Evolutionary conservation across 2,888 invertebrate species (phyloP).

Genomic region (Drosophila siamana): DNA sequence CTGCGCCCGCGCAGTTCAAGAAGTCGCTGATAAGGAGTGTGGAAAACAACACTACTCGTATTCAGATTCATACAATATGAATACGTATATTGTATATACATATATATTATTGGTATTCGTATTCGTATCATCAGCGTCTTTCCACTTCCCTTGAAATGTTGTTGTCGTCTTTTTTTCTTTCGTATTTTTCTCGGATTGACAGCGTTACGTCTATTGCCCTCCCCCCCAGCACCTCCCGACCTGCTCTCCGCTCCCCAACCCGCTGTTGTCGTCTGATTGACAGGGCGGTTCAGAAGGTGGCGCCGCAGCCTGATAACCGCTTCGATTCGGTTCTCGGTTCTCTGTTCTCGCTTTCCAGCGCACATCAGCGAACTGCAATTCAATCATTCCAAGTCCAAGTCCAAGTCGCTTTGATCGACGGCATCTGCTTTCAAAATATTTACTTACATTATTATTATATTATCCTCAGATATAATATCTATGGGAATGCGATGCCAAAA

Average conservation of each 20-base stretch:
- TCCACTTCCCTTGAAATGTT: neutral
- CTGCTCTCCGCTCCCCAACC: neutral
- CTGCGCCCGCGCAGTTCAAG: constrained; percentile 27
- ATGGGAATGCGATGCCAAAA: too few relatives aligned
- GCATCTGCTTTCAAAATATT: too few relatives aligned
- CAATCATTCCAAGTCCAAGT: constrained; percentile 1
- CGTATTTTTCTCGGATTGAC: constrained; percentile 8
- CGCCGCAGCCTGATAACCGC: constrained; percentile 62
- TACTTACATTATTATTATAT: too few relatives aligned
- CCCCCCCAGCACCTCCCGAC: neutral
- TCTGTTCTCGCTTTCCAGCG: too few relatives aligned
- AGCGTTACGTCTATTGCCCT: constrained; percentile 16
- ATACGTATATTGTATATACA: neutral
- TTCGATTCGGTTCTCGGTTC: constrained; percentile 60
- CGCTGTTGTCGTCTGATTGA: constrained; percentile 32
- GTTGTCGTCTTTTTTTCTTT: neutral
- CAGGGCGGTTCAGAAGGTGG: constrained; percentile 55
- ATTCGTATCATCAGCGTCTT: neutral
- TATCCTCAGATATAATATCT: too few relatives aligned
- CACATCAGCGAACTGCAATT: constrained; percentile 8
- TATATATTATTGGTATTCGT: neutral
- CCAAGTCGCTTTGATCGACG: too few relatives aligned
- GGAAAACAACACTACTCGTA: neutral
- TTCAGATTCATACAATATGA: neutral
- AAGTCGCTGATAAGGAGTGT: constrained; percentile 13